Evolutionary conservation across 1,140 invertebrate species (phyloP).

Genomic region (Trichomalopsis sarcophagae): DNA sequence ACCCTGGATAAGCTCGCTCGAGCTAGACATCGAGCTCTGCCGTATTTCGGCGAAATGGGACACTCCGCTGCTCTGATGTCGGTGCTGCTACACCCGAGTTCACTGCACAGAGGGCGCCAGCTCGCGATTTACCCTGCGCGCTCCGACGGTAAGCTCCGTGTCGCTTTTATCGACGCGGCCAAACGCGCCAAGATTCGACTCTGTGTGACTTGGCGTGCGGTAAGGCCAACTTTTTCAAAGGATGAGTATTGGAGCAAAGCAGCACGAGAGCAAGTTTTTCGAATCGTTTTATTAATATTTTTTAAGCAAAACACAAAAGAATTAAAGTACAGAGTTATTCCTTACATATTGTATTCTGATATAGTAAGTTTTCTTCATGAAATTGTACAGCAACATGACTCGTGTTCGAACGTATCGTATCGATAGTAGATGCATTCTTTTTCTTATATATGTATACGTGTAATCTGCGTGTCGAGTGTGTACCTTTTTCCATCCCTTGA

Average conservation of each 20-base stretch:
- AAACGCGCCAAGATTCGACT: neutral
- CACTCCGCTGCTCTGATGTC: neutral
- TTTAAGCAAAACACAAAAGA: slow-evolving; percentile 75
- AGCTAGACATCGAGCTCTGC: neutral
- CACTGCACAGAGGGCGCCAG: neutral
- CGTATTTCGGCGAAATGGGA: neutral
- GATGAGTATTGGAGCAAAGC: no score
- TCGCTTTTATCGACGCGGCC: neutral
- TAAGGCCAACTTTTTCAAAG: neutral
- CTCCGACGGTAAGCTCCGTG: neutral
- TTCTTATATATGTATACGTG: slow-evolving; percentile 41
- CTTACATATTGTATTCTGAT: slow-evolving; percentile 69
- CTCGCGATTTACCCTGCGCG: neutral
- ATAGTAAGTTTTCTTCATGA: slow-evolving; percentile 66
- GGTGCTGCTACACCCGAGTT: neutral
- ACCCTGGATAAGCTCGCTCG: neutral
- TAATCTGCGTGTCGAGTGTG: slow-evolving; percentile 52
- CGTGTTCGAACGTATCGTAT: slow-evolving; percentile 59
- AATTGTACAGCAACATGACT: slow-evolving; percentile 71
- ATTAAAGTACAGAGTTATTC: slow-evolving; percentile 73
- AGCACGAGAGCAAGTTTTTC: slow-evolving; percentile 53
- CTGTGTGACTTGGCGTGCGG: no score
- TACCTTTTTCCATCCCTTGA: slow-evolving; percentile 45
- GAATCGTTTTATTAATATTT: slow-evolving; percentile 73
- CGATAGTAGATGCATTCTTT: slow-evolving; percentile 51